These are phyloP conservation scores for Leucoptera coffeella DNA, from an alignment of 2,888 invertebrate species.

Conservation along the genomic window DNA sequence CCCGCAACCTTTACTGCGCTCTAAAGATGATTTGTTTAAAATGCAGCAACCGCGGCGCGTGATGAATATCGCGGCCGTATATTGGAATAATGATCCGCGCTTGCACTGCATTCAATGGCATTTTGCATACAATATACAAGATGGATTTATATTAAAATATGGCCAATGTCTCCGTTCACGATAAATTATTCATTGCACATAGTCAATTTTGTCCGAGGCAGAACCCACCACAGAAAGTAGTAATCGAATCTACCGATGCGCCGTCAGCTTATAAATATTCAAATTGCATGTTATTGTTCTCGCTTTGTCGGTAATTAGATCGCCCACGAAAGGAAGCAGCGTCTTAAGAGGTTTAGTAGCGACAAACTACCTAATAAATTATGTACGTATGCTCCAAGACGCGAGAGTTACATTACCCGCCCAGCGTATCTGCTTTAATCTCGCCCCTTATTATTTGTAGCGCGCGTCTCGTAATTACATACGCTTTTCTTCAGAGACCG, in stretches of 20 bases:
- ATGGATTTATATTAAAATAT: constrained; percentile 54
- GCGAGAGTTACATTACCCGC: constrained; percentile 10
- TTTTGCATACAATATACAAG: constrained; percentile 53
- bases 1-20: constrained; percentile 10
- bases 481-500: too few species aligned
- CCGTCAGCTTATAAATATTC: constrained; percentile 39
- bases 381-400: constrained; percentile 11
- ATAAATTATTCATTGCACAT: constrained; percentile 49
- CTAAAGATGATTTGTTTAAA: constrained; percentile 52
- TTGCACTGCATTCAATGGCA: constrained; percentile 50
- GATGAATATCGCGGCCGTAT: constrained; percentile 47
- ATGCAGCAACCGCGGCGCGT: constrained; percentile 32
- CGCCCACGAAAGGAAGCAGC: constrained; percentile 40
- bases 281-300: constrained; percentile 46
- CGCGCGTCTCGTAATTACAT: too few species aligned
- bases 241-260: constrained; percentile 37
- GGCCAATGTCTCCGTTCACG: constrained; percentile 42
- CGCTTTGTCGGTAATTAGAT: constrained; percentile 45
- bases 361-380: constrained; percentile 36
- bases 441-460: constrained; percentile 22
- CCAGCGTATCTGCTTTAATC: constrained; percentile 15
- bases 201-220: constrained; percentile 45
- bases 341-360: constrained; percentile 33
- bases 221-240: constrained; percentile 23
- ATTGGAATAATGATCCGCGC: constrained; percentile 49